Evolutionary conservation across 2,888 invertebrate genomes (phyloP).

Genomic region (Slavum lentiscoides): DNA sequence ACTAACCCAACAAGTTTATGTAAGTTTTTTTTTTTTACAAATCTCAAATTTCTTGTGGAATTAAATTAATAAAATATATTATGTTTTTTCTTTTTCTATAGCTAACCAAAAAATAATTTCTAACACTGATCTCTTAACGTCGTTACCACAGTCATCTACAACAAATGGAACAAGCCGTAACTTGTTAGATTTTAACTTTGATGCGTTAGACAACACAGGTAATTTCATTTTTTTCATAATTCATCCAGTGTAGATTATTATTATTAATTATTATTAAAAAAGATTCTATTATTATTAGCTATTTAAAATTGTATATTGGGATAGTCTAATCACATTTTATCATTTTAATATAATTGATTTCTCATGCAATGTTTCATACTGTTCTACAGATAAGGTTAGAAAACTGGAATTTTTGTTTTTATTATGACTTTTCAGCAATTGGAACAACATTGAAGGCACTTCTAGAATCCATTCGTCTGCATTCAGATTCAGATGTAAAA

Average conservation of each 20-base stretch:
- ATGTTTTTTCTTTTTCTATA: neutral
- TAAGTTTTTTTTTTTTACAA: neutral
- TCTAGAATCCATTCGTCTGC: conserved; percentile 41
- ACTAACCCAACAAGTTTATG: conserved; percentile 24
- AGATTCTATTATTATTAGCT: neutral
- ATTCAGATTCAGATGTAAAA: conserved; percentile 43
- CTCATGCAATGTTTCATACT: neutral
- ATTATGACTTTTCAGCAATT: conserved; percentile 45
- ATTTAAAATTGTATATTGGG: neutral
- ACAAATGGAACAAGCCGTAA: conserved; percentile 35
- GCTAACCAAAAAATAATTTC: conserved; percentile 44
- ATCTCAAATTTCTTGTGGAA: neutral
- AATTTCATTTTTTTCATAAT: neutral
- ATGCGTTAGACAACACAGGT: conserved; percentile 49
- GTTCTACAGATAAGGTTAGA: conserved; percentile 26
- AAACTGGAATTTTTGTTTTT: conserved; percentile 48
- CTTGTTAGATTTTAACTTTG: conserved; percentile 48
- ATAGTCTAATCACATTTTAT: neutral
- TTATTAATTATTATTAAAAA: neutral
- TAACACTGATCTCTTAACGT: conserved; percentile 50
- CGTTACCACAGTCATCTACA: conserved; percentile 47
- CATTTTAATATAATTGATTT: conserved; percentile 30
- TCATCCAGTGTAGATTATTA: neutral
- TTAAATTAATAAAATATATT: neutral
- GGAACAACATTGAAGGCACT: conserved; percentile 41